Conservation (phyloP, 2,797 vertebrate genomes). For the Lacerta agilis region DNA sequence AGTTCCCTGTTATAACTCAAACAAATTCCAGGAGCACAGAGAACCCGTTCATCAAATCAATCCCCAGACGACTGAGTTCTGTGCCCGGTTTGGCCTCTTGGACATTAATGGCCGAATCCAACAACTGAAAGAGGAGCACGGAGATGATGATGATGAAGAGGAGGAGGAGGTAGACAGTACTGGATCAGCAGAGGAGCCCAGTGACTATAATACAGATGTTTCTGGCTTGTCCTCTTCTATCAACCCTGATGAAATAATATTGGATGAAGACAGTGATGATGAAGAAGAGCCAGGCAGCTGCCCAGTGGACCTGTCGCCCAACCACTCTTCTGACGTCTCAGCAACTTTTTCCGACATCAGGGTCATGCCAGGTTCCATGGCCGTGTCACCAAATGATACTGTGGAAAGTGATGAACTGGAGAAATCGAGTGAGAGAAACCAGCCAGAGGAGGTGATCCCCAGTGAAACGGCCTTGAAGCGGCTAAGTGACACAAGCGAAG, state of each 20-base stretch:
- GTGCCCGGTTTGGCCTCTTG: slow-evolving; percentile 88
- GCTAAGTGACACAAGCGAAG: slow-evolving; percentile 75
- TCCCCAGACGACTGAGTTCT: slow-evolving; percentile 95
- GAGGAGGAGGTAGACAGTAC: slow-evolving; percentile 79
- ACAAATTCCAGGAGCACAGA: slow-evolving; percentile 78
- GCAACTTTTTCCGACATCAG: slow-evolving; percentile 78
- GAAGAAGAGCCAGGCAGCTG: slow-evolving; percentile 76
- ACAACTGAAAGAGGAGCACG: slow-evolving; percentile 66
- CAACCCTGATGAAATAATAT: slow-evolving; percentile 95
- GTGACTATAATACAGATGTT: slow-evolving; percentile 89
- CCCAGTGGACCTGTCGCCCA: slow-evolving; percentile 73
- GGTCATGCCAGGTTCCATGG: slow-evolving; percentile 80
- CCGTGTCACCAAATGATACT: slow-evolving; percentile 77
- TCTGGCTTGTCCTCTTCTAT: slow-evolving; percentile 86
- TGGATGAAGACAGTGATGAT: slow-evolving; percentile 90
- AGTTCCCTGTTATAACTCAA: slow-evolving; percentile 84
- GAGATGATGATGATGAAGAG: slow-evolving; percentile 67
- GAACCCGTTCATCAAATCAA: slow-evolving; percentile 83
- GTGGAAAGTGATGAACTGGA: slow-evolving; percentile 65
- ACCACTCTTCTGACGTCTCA: slow-evolving; percentile 78
- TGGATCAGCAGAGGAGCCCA: slow-evolving; percentile 87
- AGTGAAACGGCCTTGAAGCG: slow-evolving; percentile 81
- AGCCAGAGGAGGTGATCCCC: slow-evolving; percentile 63
- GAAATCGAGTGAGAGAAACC: slow-evolving; percentile 53
- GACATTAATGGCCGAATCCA: slow-evolving; percentile 86